Evolutionary conservation across 2,797 vertebrate genomes (phyloP).

Genomic region (Crocodylus rhombifer): DNA sequence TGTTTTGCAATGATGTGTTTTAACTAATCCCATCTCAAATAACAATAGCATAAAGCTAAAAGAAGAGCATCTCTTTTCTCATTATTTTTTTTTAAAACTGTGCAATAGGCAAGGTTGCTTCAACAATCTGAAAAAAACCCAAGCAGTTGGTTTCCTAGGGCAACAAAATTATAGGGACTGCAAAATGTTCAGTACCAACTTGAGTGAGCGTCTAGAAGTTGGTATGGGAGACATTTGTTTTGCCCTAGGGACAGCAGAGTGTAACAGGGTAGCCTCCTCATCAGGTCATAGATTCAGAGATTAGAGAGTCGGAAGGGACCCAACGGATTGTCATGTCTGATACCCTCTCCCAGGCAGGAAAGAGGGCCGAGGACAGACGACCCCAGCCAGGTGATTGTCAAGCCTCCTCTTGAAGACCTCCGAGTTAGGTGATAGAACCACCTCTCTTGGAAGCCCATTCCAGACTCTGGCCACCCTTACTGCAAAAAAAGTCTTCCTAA

Average conservation of each 20-base stretch:
- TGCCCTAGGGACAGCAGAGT: neutral
- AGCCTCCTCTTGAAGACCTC: neutral
- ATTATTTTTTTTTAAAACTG: neutral
- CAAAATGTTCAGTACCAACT: neutral
- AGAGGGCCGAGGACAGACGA: too few relatives aligned
- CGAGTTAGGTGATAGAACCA: too few relatives aligned
- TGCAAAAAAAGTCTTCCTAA: neutral
- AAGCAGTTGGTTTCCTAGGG: conserved; percentile 11
- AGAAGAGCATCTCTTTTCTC: neutral
- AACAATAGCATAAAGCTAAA: neutral
- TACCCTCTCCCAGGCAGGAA: too few relatives aligned
- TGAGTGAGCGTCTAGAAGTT: neutral
- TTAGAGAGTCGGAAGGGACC: neutral
- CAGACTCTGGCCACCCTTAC: neutral
- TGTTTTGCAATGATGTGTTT: neutral
- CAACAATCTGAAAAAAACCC: neutral
- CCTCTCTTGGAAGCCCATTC: neutral
- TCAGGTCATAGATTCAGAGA: neutral
- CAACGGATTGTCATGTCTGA: too few relatives aligned
- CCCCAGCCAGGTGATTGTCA: too few relatives aligned
- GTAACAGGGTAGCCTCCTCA: neutral
- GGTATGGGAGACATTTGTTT: neutral
- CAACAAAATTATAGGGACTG: neutral
- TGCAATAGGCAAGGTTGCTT: neutral
- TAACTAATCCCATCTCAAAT: neutral